Evolutionary conservation across 2,797 vertebrate species (phyloP).

Genomic region (Enoplosus armatus): DNA sequence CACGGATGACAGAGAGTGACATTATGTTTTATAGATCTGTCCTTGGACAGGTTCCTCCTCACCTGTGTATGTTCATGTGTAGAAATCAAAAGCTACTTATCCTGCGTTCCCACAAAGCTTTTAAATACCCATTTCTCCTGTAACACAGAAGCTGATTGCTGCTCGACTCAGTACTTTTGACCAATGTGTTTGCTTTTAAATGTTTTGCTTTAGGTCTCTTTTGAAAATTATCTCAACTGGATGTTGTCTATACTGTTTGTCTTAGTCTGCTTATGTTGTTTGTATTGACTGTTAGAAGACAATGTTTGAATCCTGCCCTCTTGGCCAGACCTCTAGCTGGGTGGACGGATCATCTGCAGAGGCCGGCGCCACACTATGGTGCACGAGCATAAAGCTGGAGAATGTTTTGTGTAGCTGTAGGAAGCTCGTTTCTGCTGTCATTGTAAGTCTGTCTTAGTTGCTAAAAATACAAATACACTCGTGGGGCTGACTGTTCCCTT

Average conservation of each 20-base stretch:
- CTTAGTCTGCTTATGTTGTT: not conserved
- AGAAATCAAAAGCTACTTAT: not conserved
- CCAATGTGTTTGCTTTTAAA: not conserved
- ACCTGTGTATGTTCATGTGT: not conserved
- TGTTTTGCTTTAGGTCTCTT: not conserved
- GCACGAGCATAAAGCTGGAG: not conserved
- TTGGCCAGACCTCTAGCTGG: not conserved
- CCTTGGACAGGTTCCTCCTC: not conserved
- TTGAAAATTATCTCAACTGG: not conserved
- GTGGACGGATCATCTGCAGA: not conserved
- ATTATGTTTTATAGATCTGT: not conserved
- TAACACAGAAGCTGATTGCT: not conserved
- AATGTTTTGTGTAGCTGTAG: not conserved
- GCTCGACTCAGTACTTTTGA: not conserved
- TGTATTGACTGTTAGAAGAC: not conserved
- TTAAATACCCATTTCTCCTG: not conserved
- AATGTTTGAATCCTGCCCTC: slow-evolving; percentile 4
- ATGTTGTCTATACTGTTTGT: not conserved
- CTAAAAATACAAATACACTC: slow-evolving; percentile 1
- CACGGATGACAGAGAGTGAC: not conserved
- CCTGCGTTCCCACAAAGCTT: not conserved
- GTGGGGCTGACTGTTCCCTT: too few species aligned
- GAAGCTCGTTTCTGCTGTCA: too few species aligned
- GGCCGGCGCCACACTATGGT: slow-evolving; percentile 10
- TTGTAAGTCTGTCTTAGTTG: slow-evolving; percentile 1